Conservation (phyloP, 2,797 vertebrate genomes). For the Urocyon cinereoargenteus region DNA sequence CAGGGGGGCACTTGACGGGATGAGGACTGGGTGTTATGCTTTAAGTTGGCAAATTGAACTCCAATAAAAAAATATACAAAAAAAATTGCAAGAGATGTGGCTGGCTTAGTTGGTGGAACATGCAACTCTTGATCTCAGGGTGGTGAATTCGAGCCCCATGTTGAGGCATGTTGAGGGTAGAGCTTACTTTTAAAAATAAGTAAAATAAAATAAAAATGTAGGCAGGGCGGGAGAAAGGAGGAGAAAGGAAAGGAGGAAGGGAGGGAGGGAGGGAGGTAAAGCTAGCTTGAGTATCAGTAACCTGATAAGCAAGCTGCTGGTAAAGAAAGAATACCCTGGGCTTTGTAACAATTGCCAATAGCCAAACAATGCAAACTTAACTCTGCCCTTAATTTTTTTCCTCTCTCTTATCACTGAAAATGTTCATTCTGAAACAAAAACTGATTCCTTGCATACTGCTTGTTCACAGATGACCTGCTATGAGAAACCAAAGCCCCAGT, state of each 20-base stretch:
- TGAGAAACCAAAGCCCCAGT: not conserved
- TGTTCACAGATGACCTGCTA: not conserved
- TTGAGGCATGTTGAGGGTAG: not conserved
- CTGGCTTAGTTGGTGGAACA: not conserved
- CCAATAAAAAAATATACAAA: not conserved
- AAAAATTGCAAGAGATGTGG: not conserved
- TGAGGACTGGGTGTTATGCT: too few species aligned
- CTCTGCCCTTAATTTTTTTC: not conserved
- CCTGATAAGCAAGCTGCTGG: not conserved
- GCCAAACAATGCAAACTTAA: not conserved
- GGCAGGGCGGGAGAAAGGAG: not conserved
- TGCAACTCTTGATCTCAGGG: not conserved
- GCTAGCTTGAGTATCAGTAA: constrained; percentile 6
- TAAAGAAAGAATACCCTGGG: constrained; percentile 41
- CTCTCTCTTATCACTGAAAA: not conserved
- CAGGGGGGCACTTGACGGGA: too few species aligned
- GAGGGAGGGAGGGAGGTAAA: not conserved
- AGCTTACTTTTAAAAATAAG: not conserved
- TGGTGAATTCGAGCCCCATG: not conserved
- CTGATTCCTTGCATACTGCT: not conserved
- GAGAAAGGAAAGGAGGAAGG: not conserved
- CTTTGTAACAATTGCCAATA: not conserved
- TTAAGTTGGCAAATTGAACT: too few species aligned
- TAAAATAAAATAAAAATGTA: not conserved
- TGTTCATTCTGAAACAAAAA: not conserved